Conservation (phyloP, 1,140 invertebrate genomes). For the Ceratina australensis region DNA sequence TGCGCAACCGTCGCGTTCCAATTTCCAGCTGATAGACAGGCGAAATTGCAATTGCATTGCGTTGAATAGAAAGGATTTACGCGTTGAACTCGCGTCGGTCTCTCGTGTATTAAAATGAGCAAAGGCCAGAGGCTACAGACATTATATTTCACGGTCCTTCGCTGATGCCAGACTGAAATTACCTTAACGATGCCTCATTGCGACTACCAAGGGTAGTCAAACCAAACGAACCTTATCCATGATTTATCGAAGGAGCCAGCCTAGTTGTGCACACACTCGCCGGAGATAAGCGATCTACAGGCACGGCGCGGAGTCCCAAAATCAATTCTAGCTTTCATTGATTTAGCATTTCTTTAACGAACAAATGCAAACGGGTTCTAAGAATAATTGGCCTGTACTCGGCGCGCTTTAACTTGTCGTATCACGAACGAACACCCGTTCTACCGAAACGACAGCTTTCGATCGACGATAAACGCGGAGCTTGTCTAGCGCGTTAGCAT, state of each 20-base stretch:
- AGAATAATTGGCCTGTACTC: background rate
- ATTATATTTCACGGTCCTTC: conserved; percentile 9
- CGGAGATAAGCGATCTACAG: background rate
- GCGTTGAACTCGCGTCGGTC: conserved; percentile 8
- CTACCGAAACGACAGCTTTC: conserved; percentile 22
- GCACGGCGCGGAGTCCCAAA: background rate
- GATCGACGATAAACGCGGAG: conserved; percentile 19
- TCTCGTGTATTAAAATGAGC: conserved; percentile 22
- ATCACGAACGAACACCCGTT: conserved; percentile 3
- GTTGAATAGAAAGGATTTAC: conserved; percentile 44
- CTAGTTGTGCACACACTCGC: too few species aligned
- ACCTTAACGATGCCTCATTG: conserved; percentile 17
- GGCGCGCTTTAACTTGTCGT: background rate
- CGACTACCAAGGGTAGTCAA: background rate
- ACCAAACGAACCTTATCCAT: background rate
- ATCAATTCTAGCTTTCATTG: background rate
- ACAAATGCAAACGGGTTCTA: conserved; percentile 7
- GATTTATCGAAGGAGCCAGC: conserved; percentile 6
- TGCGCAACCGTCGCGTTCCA: conserved; percentile 57
- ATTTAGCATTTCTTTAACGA: conserved; percentile 1
- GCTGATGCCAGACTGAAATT: conserved; percentile 12
- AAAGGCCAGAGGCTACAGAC: conserved; percentile 11
- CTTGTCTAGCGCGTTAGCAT: conserved; percentile 34
- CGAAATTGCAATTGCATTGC: conserved; percentile 36
- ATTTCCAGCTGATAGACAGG: conserved; percentile 55